phyloP scores from a whole-genome alignment of 2,888 invertebrate genomes.

The Sarcophaga variegata region DNA sequence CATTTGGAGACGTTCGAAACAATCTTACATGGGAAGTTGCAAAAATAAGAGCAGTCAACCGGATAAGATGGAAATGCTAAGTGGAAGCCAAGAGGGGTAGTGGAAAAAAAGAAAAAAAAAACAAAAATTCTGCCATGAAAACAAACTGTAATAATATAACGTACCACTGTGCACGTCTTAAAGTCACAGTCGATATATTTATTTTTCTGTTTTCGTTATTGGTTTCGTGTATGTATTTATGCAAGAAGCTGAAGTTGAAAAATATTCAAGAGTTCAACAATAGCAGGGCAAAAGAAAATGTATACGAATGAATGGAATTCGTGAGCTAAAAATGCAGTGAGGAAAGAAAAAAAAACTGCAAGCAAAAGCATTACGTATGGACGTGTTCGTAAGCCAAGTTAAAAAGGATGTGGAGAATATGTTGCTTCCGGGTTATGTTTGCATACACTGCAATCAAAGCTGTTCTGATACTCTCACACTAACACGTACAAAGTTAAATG shows the following conservation, averaged over 20 bases:
- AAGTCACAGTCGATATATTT: conserved; percentile 15
- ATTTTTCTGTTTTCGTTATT: neutral
- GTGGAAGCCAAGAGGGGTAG: neutral
- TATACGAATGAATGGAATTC: conserved; percentile 13
- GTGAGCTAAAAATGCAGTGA: conserved; percentile 13
- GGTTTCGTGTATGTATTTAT: conserved; percentile 14
- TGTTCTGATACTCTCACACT: conserved; percentile 28
- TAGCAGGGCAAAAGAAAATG: neutral
- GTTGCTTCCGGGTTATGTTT: conserved; percentile 66
- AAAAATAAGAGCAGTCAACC: too few relatives aligned
- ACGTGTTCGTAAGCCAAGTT: conserved; percentile 61
- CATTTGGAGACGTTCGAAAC: too few relatives aligned
- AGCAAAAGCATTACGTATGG: neutral
- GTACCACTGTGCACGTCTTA: neutral
- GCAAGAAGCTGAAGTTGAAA: conserved; percentile 41
- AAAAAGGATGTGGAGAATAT: conserved; percentile 59
- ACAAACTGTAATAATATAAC: neutral
- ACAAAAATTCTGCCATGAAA: too few relatives aligned
- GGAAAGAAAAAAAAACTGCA: neutral
- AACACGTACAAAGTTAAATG: conserved; percentile 39
- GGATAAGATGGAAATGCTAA: too few relatives aligned
- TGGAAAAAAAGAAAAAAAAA: conserved; percentile 14
- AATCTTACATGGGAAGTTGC: too few relatives aligned
- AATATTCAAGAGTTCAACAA: conserved; percentile 26
- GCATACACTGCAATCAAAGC: conserved; percentile 62